Conservation (phyloP, 1,140 invertebrate genomes). For the Brachionus angularis region DNA sequence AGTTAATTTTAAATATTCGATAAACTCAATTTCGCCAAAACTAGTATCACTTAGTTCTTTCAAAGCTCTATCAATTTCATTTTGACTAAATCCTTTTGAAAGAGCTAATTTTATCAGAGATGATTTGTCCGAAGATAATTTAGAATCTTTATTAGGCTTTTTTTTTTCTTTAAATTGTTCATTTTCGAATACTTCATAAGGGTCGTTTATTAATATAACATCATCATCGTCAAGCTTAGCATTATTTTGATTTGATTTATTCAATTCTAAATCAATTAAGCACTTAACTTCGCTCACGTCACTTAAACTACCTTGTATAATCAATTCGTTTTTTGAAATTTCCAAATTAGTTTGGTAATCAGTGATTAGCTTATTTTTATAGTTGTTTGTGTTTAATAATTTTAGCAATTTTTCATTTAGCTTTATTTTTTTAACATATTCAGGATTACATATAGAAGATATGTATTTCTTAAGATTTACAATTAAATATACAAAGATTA, state of each 20-base stretch:
- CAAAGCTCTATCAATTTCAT: too few relatives aligned
- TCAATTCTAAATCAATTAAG: neutral
- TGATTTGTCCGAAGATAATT: neutral
- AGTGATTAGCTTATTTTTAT: neutral
- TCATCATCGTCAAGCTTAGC: neutral
- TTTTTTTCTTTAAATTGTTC: neutral
- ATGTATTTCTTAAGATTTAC: constrained; percentile 22
- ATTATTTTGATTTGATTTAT: neutral
- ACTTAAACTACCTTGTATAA: constrained; percentile 8
- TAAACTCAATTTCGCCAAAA: too few relatives aligned
- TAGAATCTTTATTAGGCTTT: neutral
- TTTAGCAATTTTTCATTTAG: neutral
- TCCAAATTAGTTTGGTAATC: constrained; percentile 17
- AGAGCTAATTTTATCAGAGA: neutral
- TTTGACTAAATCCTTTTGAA: neutral
- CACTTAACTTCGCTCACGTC: neutral
- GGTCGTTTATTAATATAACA: constrained; percentile 8
- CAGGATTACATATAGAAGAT: constrained; percentile 5
- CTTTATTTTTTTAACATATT: neutral
- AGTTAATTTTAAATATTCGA: neutral
- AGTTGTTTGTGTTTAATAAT: neutral
- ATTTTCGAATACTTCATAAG: constrained; percentile 30
- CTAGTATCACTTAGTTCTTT: too few relatives aligned
- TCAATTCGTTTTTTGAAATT: neutral
- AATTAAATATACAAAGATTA: neutral